A percentile compares a stretch with the other conserved stretches of the same genome.
Conservation (phyloP, 1,140 invertebrate species). For the Macrobrachium nipponense region DNA sequence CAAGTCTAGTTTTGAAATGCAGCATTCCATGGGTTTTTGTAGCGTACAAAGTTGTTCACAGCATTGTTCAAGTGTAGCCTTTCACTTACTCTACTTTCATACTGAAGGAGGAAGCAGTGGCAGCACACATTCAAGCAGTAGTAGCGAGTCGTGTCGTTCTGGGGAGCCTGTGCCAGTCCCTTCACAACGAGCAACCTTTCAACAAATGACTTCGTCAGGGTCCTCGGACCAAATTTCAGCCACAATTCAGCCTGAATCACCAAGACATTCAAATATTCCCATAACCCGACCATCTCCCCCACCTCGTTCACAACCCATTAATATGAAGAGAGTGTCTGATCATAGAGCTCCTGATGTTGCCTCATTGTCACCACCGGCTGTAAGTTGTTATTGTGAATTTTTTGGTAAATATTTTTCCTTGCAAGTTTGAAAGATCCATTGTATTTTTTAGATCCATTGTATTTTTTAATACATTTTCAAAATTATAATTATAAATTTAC, state of each 20-base stretch:
- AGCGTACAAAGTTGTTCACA: neutral
- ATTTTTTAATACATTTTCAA: neutral
- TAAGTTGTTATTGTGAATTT: slow-evolving; percentile 19
- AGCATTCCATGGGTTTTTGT: neutral
- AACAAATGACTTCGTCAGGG: slow-evolving; percentile 67
- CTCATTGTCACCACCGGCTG: slow-evolving; percentile 63
- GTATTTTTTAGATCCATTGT: neutral
- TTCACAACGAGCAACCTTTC: slow-evolving; percentile 74
- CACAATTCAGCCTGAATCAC: slow-evolving; percentile 38
- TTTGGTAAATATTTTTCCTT: neutral
- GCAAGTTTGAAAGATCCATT: neutral
- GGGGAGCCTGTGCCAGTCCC: slow-evolving; percentile 75
- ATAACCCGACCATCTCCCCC: slow-evolving; percentile 39
- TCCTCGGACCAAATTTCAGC: slow-evolving; percentile 52
- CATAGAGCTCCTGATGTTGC: slow-evolving; percentile 53
- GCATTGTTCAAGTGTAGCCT: too few species aligned
- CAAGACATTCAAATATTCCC: slow-evolving; percentile 27
- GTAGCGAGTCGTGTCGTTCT: slow-evolving; percentile 49
- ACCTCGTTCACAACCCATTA: slow-evolving; percentile 58
- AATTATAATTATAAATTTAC: neutral
- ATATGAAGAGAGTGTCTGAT: slow-evolving; percentile 56
- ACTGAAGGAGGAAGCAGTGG: slow-evolving; percentile 41
- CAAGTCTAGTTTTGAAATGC: neutral
- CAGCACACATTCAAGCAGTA: slow-evolving; percentile 56
- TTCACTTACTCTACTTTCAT: too few species aligned